Evolutionary conservation across 2,888 invertebrate genomes (phyloP).

Genomic region (Nomada fucata): DNA sequence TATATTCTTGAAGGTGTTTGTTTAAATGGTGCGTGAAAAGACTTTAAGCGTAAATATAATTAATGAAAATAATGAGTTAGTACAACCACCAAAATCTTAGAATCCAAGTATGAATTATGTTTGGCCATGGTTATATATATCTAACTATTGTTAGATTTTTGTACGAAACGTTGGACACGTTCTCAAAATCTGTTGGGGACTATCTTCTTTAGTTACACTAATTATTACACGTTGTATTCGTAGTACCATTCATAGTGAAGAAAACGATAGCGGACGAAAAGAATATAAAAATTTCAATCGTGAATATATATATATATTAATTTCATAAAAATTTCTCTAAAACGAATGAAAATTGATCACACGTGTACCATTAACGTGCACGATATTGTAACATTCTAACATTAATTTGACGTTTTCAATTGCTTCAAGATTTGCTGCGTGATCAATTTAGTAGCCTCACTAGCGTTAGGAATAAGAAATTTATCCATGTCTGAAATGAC

Average conservation of each 20-base stretch:
- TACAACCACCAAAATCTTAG: slow-evolving; percentile 35
- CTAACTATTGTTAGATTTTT: slow-evolving; percentile 15
- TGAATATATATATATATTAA: not conserved
- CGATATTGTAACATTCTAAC: slow-evolving; percentile 13
- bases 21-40: slow-evolving; percentile 13
- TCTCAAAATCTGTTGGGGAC: slow-evolving; percentile 30
- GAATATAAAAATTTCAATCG: slow-evolving; percentile 36
- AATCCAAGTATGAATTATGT: slow-evolving; percentile 39
- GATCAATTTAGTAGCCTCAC: slow-evolving; percentile 94
- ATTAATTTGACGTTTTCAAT: slow-evolving; percentile 82
- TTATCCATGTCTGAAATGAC: slow-evolving; percentile 96
- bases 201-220: slow-evolving; percentile 26
- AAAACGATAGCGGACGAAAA: slow-evolving; percentile 17
- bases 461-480: slow-evolving; percentile 96
- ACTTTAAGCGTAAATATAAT: slow-evolving; percentile 20
- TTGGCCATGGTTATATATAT: slow-evolving; percentile 19
- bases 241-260: slow-evolving; percentile 46
- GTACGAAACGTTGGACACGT: slow-evolving; percentile 32
- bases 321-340: slow-evolving; percentile 16
- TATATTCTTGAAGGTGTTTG: slow-evolving; percentile 8
- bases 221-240: slow-evolving; percentile 26
- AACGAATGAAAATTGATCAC: slow-evolving; percentile 34
- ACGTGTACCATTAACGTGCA: slow-evolving; percentile 28
- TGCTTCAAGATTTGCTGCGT: slow-evolving; percentile 94
- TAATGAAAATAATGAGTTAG: slow-evolving; percentile 24